These are phyloP conservation scores for Drepana arcuata DNA, from an alignment of 1,140 invertebrate genomes.

Conservation along the genomic window DNA sequence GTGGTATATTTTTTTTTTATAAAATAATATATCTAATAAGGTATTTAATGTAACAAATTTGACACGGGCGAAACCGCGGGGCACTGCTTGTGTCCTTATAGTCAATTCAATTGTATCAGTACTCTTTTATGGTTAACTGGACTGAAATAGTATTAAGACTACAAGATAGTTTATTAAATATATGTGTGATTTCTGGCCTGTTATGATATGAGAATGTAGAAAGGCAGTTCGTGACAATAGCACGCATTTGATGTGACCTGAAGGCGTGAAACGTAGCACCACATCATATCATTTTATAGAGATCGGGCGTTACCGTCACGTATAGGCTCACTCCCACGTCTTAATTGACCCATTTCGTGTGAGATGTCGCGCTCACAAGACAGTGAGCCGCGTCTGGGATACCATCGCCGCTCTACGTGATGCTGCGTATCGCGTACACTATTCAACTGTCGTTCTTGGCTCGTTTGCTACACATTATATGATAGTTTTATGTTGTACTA, in stretches of 20 bases:
- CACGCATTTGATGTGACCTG: constrained; percentile 4
- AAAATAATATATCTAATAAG: too few relatives aligned
- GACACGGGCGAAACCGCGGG: too few relatives aligned
- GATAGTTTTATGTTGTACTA: constrained; percentile 21
- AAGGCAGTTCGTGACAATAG: not conserved
- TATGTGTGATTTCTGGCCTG: too few relatives aligned
- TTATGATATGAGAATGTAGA: too few relatives aligned
- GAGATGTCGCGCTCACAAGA: constrained; percentile 38
- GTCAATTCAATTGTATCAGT: too few relatives aligned
- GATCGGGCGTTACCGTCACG: constrained; percentile 65
- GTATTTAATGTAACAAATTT: too few relatives aligned
- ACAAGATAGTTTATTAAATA: too few relatives aligned
- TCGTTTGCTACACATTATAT: constrained; percentile 37
- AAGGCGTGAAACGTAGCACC: constrained; percentile 60
- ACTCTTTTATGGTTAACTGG: too few relatives aligned
- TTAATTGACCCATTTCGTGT: constrained; percentile 69
- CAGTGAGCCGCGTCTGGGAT: constrained; percentile 46
- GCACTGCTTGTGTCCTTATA: too few relatives aligned
- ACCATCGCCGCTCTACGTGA: constrained; percentile 59
- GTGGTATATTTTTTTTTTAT: too few relatives aligned
- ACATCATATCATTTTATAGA: constrained; percentile 29
- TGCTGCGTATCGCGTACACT: constrained; percentile 30
- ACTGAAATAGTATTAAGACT: too few relatives aligned
- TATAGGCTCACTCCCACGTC: constrained; percentile 61
- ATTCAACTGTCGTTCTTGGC: constrained; percentile 18